Base-by-base conservation (phyloP, 2,113 vertebrate species). In the Etia nguti region DNA sequence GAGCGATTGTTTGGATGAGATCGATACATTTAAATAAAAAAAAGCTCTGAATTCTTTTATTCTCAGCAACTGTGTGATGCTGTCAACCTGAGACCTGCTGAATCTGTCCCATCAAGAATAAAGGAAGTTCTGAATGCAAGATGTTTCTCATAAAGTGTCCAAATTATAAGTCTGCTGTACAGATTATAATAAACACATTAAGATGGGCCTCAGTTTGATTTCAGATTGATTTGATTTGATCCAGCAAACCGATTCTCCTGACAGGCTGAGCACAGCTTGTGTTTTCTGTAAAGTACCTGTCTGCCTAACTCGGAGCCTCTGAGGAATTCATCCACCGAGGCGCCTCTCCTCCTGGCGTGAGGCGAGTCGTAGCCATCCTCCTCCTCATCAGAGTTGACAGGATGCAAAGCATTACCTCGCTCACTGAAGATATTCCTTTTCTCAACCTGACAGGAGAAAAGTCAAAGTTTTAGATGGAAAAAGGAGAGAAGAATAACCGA, bases 301-400 rank as follows among this genome's bases (percentile, higher is more conserved):
- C 98, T 97, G n/a, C 98, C 98, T 4, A 98, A 96, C 65, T 99
- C 98, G 0, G 99, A 99, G 5, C 98, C 98, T 70, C 97, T 96
- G 77, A 99, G 97, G 93, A 99, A 99, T 59, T 99, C 99, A 6
- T 99, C 99, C 13, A 99, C 99, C 0, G 98, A 99, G 3, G 97
- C 96, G 4, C 98, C 98, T 90, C 97, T 97, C 41, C 98, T 94
- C 90, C 96, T 96, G 50, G 96, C 54, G 6, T 94, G 96, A 0
- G 97, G 97, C 2, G 97, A 97, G 80, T 97, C 97, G 0, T 98
- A 98, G 10, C 97, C 97, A 0, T 99, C 98, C 88, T 98, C 98
- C 88, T 98, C 98, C 85, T 97, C 97, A 0, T 99, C 99, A 0
- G 98, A 99, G 94, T 98, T 98, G 20, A 94, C 81, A 0, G 97